Conservation (phyloP, 2,888 invertebrate species). For the Sphecodes monilicornis region DNA sequence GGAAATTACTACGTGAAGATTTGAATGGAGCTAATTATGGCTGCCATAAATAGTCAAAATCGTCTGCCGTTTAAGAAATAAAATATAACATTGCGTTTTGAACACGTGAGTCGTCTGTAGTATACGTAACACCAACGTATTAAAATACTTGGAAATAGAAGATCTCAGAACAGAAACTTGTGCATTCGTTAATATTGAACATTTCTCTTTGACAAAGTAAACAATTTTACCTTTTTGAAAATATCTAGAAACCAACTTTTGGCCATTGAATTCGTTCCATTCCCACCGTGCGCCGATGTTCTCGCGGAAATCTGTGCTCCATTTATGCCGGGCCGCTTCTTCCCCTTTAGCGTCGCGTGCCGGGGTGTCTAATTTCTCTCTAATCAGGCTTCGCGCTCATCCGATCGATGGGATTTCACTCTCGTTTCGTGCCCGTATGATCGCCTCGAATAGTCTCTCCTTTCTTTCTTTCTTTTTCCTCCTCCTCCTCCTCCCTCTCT, state of each 20-base stretch:
- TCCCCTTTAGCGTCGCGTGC: background rate
- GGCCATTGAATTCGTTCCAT: background rate
- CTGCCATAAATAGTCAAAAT: no score
- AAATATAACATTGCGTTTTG: no score
- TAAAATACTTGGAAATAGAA: no score
- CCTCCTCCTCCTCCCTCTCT: background rate
- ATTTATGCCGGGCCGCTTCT: background rate
- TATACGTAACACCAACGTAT: no score
- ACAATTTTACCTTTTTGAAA: background rate
- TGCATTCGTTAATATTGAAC: background rate
- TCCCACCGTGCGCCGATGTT: background rate
- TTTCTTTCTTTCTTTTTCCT: background rate
- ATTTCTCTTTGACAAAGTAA: background rate
- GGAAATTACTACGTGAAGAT: no score
- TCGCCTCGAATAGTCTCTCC: constrained; percentile 36
- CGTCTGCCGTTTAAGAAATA: no score
- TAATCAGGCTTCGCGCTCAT: constrained; percentile 49
- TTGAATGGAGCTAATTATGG: no score
- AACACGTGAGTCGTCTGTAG: no score
- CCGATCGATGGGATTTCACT: constrained; percentile 63
- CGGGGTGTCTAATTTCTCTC: constrained; percentile 47
- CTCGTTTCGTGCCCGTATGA: constrained; percentile 37
- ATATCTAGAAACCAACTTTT: background rate
- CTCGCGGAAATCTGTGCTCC: background rate
- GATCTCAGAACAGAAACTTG: no score